These are phyloP conservation scores for Isoperla grammatica DNA, from an alignment of 2,888 invertebrate species.

Conservation along the genomic window DNA sequence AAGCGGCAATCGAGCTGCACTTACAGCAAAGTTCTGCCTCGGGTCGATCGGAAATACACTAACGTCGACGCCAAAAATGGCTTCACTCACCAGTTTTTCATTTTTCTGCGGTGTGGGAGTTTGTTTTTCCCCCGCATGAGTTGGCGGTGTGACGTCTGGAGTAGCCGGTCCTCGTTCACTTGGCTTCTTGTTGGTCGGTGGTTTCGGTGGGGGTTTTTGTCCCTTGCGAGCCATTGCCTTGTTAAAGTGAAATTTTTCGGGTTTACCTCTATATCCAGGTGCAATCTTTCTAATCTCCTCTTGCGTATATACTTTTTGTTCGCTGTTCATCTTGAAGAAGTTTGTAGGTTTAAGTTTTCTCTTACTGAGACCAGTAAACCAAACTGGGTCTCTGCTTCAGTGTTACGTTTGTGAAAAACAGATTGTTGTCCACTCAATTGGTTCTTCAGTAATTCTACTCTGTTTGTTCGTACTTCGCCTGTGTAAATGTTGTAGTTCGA, in stretches of 20 bases:
- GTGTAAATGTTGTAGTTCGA: no score
- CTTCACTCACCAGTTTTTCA: conserved; percentile 13
- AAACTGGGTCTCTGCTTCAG: no score
- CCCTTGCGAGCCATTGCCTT: conserved; percentile 22
- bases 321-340: no score
- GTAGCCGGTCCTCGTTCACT: not conserved
- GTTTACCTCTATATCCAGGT: conserved; percentile 30
- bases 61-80: conserved; percentile 18
- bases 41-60: conserved; percentile 3
- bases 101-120: conserved; percentile 11
- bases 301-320: conserved; percentile 18
- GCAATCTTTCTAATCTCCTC: conserved; percentile 27
- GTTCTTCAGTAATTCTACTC: no score
- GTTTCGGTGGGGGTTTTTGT: not conserved
- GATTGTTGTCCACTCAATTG: no score
- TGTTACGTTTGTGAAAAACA: no score
- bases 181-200: not conserved
- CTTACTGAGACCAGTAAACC: no score
- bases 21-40: not conserved
- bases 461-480: no score
- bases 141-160: not conserved
- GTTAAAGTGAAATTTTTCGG: conserved; percentile 28
- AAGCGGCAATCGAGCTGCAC: not conserved
- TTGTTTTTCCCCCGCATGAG: not conserved
- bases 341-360: no score